Evolutionary conservation across 2,888 invertebrate species (phyloP), one percentile per base, ranked within the genome.

Genomic region (Calephelis perditalis): DNA sequence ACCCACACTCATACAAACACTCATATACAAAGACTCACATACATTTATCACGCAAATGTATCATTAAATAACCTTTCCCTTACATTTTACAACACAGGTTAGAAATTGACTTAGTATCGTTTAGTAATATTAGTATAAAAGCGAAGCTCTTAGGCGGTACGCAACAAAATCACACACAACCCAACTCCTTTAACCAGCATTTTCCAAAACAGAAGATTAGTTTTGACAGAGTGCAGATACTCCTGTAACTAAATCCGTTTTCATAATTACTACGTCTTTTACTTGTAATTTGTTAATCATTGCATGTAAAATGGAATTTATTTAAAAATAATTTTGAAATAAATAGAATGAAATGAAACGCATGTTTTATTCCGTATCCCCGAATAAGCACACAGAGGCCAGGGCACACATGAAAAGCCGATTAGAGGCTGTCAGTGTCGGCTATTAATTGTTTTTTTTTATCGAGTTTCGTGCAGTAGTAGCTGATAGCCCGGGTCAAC

Each of bases 111-210:
- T 65, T 62, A 67, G 64, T 63, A 61, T 26, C 36, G 35, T 15
- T 67, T 67, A 65, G 60, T 62, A 57, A 37, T 62, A 45, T 60
- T 61, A 63, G 54, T 57, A 62, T 61, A 62, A 74, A 77, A 80
- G 83, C 81, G 71, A 88, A 87, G 88, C 86, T 75, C 76, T 71
- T 70, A 82, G 81, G 80, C 81, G 75, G 74, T 73, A 84, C 80
- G 77, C 70, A 75, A 79, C 76, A 79, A 70, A 71, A 73, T 73
- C 67, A 77, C 73, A 80, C 79, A 86, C 81, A 82, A 76, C 74
- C 79, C 79, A 80, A 84, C 79, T 82, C 81, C 81, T 78, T 73
- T 71, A 69, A 73, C 76, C 72, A 68, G 69, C 71, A 59, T 60
- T 58, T 43, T 58, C 61, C 64, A 64, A 69, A 71, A 10, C 26